Percentiles rank a stretch among this genome's conserved stretches.
Evolutionary conservation across 2,888 invertebrate species (phyloP).

Genomic region (Papilio gigon): DNA sequence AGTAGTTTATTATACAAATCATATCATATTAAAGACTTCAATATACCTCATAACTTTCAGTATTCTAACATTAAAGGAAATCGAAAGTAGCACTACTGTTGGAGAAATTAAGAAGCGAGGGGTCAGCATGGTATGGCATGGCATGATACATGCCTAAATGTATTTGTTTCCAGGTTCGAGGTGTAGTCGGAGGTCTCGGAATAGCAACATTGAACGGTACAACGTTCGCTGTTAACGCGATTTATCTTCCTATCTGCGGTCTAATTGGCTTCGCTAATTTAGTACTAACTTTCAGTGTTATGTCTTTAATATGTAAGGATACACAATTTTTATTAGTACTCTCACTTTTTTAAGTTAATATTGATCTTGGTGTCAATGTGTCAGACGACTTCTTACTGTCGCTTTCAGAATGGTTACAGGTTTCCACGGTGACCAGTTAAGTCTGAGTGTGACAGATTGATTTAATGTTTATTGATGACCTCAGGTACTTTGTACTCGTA

Average conservation of each 20-base stretch:
- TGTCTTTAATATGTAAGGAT: constrained; percentile 28
- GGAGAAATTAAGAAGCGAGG: too few relatives aligned
- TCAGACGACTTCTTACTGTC: too few relatives aligned
- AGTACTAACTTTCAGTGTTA: constrained; percentile 45
- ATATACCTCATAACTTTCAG: too few relatives aligned
- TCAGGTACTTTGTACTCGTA: constrained; percentile 80
- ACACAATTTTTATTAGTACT: neutral
- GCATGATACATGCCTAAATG: too few relatives aligned
- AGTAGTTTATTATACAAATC: too few relatives aligned
- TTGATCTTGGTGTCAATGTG: neutral
- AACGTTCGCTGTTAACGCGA: constrained; percentile 54
- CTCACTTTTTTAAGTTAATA: neutral
- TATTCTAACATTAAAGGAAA: too few relatives aligned
- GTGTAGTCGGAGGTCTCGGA: constrained; percentile 82
- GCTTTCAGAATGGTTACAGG: too few relatives aligned
- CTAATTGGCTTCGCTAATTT: constrained; percentile 49
- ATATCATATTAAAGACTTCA: too few relatives aligned
- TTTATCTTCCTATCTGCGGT: constrained; percentile 51
- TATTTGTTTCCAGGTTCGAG: constrained; percentile 76
- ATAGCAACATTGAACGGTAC: constrained; percentile 62
- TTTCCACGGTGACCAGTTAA: too few relatives aligned
- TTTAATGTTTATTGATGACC: constrained; percentile 43
- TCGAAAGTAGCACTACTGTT: too few relatives aligned
- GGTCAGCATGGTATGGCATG: too few relatives aligned
- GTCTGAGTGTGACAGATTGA: neutral